A percentile compares a stretch with the other conserved stretches of the same genome.
Evolutionary conservation across 2,888 invertebrate species (phyloP).

Genomic region (Lissocephala sabroskyi): DNA sequence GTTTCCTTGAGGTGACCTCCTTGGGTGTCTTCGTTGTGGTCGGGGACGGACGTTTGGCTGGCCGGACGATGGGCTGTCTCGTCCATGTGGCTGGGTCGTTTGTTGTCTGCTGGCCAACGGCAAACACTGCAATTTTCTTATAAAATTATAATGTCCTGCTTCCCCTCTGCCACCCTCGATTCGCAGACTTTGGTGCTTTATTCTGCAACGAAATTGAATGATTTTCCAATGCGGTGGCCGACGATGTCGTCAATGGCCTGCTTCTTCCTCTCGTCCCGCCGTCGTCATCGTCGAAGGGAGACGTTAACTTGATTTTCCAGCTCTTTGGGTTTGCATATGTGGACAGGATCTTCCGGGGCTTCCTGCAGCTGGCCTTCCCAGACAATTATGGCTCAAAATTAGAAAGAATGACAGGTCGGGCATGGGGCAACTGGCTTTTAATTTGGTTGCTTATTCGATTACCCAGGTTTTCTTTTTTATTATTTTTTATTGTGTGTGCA

Average conservation of each 20-base stretch:
- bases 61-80: too few species aligned
- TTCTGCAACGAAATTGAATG: conserved; percentile 49
- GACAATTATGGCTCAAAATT: conserved; percentile 13
- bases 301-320: conserved; percentile 51
- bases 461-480: conserved; percentile 10
- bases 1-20: too few species aligned
- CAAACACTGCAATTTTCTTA: conserved; percentile 56
- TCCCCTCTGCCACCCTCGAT: conserved; percentile 13
- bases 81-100: conserved; percentile 4
- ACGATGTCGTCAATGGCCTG: conserved; percentile 2
- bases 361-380: neutral
- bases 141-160: conserved; percentile 54
- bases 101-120: conserved; percentile 15
- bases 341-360: neutral
- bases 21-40: conserved; percentile 27
- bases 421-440: conserved; percentile 22
- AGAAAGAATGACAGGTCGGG: conserved; percentile 41
- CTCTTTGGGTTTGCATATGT: conserved; percentile 29
- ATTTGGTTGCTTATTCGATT: conserved; percentile 53
- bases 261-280: conserved; percentile 5
- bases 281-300: conserved; percentile 29
- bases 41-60: too few species aligned
- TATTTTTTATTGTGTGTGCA: neutral
- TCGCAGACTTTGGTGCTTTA: conserved; percentile 1
- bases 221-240: conserved; percentile 28